Conservation (phyloP, 2,797 vertebrate species). For the Uromys caudimaculatus region DNA sequence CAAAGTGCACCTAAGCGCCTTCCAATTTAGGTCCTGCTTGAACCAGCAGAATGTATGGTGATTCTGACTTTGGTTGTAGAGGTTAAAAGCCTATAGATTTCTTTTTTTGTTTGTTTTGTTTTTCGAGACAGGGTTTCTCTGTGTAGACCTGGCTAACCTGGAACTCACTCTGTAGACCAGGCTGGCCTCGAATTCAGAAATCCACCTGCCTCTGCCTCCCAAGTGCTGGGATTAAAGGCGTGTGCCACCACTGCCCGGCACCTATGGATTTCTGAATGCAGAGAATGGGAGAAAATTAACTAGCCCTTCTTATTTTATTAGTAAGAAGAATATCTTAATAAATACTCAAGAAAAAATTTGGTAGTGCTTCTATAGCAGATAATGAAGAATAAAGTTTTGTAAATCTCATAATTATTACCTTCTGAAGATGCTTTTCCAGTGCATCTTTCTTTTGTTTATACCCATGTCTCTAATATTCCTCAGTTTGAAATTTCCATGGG, state of each 20-base stretch:
- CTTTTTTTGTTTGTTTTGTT: too few species aligned
- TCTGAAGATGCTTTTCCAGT: neutral
- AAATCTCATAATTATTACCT: neutral
- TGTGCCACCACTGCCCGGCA: too few species aligned
- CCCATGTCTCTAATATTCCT: neutral
- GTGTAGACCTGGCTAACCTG: too few species aligned
- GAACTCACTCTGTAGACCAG: too few species aligned
- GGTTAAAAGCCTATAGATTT: conserved; percentile 21
- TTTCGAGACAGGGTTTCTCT: too few species aligned
- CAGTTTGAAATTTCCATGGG: neutral
- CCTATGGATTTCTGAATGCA: neutral
- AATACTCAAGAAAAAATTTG: neutral
- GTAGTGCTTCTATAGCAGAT: neutral
- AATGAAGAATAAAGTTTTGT: conserved; percentile 15
- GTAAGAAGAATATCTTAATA: conserved; percentile 11
- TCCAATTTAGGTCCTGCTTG: neutral
- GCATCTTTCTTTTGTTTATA: neutral
- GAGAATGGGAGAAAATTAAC: conserved; percentile 25
- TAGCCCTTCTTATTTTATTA: conserved; percentile 40
- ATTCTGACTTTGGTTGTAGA: neutral
- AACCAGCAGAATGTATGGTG: neutral
- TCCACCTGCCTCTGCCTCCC: too few species aligned
- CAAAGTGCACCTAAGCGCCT: neutral
- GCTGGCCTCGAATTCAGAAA: too few species aligned
- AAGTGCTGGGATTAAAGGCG: too few species aligned